Conservation (phyloP, 2,113 vertebrate genomes). For the Nesospiza acunhae region DNA sequence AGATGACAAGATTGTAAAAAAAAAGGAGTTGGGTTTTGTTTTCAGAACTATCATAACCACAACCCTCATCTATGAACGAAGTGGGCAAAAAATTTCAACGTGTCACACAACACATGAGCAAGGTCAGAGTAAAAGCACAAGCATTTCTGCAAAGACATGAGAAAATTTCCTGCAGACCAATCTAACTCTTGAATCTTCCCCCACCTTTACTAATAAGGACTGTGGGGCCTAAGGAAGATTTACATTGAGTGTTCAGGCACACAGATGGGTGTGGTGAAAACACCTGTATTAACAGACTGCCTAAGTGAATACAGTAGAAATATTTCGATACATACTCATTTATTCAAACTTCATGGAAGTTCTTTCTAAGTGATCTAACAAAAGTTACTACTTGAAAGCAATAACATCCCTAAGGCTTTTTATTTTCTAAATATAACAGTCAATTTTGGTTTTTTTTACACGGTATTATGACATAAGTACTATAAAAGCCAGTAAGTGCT, state of each 20-base stretch:
- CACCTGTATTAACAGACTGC: not conserved
- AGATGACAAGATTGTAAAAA: not conserved
- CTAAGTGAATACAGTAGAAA: not conserved
- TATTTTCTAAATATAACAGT: conserved; percentile 13
- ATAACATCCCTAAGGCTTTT: not conserved
- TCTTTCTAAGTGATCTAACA: not conserved
- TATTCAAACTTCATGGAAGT: conserved; percentile 7
- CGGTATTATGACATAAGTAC: not conserved
- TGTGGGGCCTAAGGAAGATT: not conserved
- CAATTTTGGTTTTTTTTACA: not conserved
- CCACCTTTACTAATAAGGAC: not conserved
- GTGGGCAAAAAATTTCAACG: not conserved
- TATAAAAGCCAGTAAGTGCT: not conserved
- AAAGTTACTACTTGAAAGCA: conserved; percentile 6
- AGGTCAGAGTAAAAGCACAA: not conserved
- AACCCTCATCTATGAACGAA: not conserved
- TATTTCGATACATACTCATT: conserved; percentile 14
- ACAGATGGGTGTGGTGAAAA: not conserved
- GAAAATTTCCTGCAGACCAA: not conserved
- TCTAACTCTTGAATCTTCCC: not conserved
- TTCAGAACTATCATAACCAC: not conserved
- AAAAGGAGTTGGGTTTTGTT: not conserved
- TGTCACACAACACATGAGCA: fast-evolving
- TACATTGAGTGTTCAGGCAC: not conserved
- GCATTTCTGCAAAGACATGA: not conserved